Percentiles rank a stretch among this genome's conserved stretches.
Evolutionary conservation across 1,140 invertebrate genomes (phyloP).

Genomic region (Idris sp.): DNA sequence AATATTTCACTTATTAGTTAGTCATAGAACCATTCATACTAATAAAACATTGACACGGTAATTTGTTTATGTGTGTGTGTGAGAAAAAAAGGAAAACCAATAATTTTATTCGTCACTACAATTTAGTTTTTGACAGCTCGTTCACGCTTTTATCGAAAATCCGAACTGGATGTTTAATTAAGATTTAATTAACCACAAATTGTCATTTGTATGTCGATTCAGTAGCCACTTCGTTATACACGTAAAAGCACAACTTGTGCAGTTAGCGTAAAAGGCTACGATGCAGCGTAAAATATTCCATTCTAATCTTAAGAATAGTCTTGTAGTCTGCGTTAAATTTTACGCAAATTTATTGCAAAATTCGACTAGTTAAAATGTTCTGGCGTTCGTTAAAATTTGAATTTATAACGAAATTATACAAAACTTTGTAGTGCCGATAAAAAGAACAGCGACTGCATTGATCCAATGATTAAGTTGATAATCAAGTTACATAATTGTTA

Average conservation of each 20-base stretch:
- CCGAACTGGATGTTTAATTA: slow-evolving; percentile 11
- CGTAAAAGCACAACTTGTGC: background rate
- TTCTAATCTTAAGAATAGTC: slow-evolving; percentile 23
- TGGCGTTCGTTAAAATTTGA: background rate
- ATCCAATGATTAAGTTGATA: slow-evolving; percentile 13
- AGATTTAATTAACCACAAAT: slow-evolving; percentile 28
- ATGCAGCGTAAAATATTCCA: slow-evolving; percentile 9
- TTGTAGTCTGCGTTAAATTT: slow-evolving; percentile 1
- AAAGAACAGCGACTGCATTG: slow-evolving; percentile 8
- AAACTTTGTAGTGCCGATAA: slow-evolving; percentile 3
- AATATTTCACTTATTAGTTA: too few species aligned
- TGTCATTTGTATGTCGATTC: slow-evolving; percentile 19
- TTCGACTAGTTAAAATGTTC: slow-evolving; percentile 6
- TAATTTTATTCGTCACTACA: too few species aligned
- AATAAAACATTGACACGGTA: too few species aligned
- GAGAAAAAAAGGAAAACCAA: too few species aligned
- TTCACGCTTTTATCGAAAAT: too few species aligned
- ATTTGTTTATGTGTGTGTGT: too few species aligned
- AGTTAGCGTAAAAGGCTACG: background rate
- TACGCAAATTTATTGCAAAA: slow-evolving; percentile 2
- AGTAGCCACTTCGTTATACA: slow-evolving; percentile 12
- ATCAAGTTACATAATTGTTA: slow-evolving; percentile 14
- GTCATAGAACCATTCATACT: too few species aligned
- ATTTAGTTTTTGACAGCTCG: too few species aligned
- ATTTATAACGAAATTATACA: slow-evolving; percentile 4